Base-by-base conservation (phyloP, 2,797 vertebrate species). In the Jordanella pulchra region DNA sequence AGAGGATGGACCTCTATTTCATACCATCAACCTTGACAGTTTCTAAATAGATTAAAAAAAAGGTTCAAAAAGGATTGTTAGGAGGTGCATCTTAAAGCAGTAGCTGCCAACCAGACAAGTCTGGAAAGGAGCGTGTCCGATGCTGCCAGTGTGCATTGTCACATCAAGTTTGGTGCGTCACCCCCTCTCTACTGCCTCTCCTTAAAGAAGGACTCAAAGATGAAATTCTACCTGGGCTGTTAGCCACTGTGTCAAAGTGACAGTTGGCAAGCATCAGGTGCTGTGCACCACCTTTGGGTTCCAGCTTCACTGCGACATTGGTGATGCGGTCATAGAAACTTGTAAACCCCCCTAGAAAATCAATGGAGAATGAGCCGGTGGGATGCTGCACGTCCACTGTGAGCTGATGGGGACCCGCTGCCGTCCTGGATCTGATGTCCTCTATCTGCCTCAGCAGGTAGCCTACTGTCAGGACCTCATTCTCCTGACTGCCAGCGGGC, bases 211-310 rank as follows among this genome's bases (percentile, higher is more conserved):
- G 23, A 10, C 35, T 39, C 10, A 39, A 51, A 21, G 17, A 42
- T 35, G 7, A 11, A 27, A 30, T 54, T 23, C 0, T 81, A 99
- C 98, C 98, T 75, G 97, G 96, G 76, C 96, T 97, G 91, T 96
- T 97, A 58, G 96, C 95, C 88, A 99, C 97, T 0, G 97, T 96
- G 91, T 99, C 98, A 89, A 99, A 99, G 92, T 99, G 98, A 86
- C 98, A 99, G 83, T 99, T 99, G 53, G 97, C 97, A 54, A 99
- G 92, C 78, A 99, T 94, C 28, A 98, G 93, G 84, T 98, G 97
- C 84, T 96, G 86, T 0, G 97, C 92, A 45, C 96, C 96, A 0
- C 27, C 79, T 70, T 83, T 94, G 11, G 98, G 97, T 83, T 99
- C 97, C 75, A 99, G 91, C 77, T 94, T 96, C 54, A 99, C 97